Evolutionary conservation across 2,888 invertebrate species (phyloP), one percentile per base, ranked within the genome.

Genomic region (Andrena marginata): DNA sequence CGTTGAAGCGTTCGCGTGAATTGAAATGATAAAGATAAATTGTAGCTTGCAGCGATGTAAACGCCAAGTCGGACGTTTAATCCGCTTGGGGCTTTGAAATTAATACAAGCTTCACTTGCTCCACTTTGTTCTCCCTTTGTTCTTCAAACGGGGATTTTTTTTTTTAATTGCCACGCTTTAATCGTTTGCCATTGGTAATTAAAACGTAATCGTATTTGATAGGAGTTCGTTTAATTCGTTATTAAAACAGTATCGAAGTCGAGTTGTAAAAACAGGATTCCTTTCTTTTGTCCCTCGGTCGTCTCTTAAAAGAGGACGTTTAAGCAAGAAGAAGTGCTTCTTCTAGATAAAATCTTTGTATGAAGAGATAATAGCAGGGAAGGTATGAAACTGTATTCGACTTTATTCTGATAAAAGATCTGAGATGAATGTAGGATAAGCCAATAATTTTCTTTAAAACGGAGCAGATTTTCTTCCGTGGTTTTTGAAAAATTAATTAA

Each of bases 1-100:
- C 56, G 42, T 33, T 33, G 63, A 48, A 56, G 56, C 23, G 62
- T 33, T 77, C 71, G 71, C 71, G 63, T 48, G 64, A 49, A 77
- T 56, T 54, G 62, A n/a, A 63, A 78, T 48, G 68, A 77, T 77
- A 67, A 67, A 77, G 67, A 74, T 73, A 77, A 77, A 77, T 73
- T 23, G 73, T 67, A 31, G 35, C 35, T 29, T 10, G 65, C 35
- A n/a, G 20, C 31, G 23, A n/a, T 16, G 23, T 67, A 51, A 65
- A 67, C 8, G 49, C 62, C 7, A 10, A n/a, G 16, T 49, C n/a
- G 26, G 48, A 2, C 35, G 16, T 64, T 64, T 35, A 65, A 77
- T 71, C 76, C 64, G n/a, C 4, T 13, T 42, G 59, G 31, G 48
- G 23, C 20, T 48, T 60, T 23, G 48, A 48, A 77, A 65, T 49